Base-by-base conservation (phyloP, 2,888 invertebrate species). In the Hemicrepidius hirtus region DNA sequence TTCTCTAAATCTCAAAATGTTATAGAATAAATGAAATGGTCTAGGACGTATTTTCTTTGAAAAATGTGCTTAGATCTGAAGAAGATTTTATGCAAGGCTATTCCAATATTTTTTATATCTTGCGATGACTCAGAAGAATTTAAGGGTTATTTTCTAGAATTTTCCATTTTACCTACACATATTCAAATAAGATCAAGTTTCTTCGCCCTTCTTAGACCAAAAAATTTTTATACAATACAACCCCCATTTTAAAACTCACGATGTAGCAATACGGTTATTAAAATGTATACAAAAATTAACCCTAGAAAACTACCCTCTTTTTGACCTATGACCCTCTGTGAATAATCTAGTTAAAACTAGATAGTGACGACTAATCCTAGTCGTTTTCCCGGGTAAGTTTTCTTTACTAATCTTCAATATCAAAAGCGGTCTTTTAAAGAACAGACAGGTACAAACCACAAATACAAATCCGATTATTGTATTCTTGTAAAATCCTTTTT, bases 181-280 rank as follows among this genome's bases (percentile, higher is more conserved):
- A 32, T 32, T 32, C 32, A 9, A 32, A 32, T 6, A 32, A n/a
- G 1, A 32, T 32, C 32, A 32, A 32, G 32, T 32, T 32, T 9
- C 32, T 32, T 32, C 9, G 32, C 32, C 32, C 32, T 32, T 32
- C 32, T 2, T 32, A 7, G 1, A 5, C 3, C 4, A 32, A 32
- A 32, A 32, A 32, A 32, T 32, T 7, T 32, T 32, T 32, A 44
- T 13, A 50, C 50, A 50, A 50, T 50, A 44, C 16, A 50, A 28
- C 50, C 50, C 44, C 50, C 21, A 24, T 24, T 50, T 50, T 28
- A 21, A 28, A 50, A 50, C 50, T 50, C 50, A 18, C 20, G 50
- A 50, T 50, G 50, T 50, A 50, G 50, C 50, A 18, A 50, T 50
- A 50, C 50, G 24, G 50, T 50, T 50, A 50, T 50, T 50, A 50